Percentiles rank a stretch among this genome's conserved stretches.
These are phyloP conservation scores for Clanis bilineata DNA, from an alignment of 2,888 invertebrate species.

Conservation along the genomic window DNA sequence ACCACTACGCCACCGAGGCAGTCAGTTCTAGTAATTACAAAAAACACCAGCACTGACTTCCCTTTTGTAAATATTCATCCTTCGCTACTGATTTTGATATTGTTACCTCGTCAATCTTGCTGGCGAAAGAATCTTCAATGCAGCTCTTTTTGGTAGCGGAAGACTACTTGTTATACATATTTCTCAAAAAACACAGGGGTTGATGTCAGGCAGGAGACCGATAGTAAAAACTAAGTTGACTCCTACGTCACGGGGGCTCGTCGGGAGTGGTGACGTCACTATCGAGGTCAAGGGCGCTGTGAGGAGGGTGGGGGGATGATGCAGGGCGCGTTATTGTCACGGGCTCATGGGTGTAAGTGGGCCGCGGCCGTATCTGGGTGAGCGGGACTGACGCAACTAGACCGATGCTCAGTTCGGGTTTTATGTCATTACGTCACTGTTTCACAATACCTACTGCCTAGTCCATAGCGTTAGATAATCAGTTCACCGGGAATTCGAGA, in stretches of 20 bases:
- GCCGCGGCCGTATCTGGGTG: background rate
- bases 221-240: too few species aligned
- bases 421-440: constrained; percentile 1
- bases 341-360: background rate
- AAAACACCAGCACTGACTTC: too few species aligned
- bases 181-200: too few species aligned
- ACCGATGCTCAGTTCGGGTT: constrained; percentile 6
- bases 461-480: background rate
- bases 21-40: too few species aligned
- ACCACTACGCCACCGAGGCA: too few species aligned
- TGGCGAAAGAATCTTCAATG: too few species aligned
- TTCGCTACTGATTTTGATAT: too few species aligned
- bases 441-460: background rate
- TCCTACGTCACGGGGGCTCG: background rate
- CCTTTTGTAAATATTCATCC: too few species aligned
- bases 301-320: background rate
- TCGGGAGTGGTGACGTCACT: background rate
- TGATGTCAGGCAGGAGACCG: too few species aligned
- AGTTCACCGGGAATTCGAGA: background rate
- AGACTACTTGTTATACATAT: too few species aligned
- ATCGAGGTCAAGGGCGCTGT: background rate
- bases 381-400: background rate
- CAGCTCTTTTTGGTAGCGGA: too few species aligned
- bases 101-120: too few species aligned
- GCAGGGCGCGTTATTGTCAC: constrained; percentile 5